phyloP scores from a whole-genome alignment of 2,888 invertebrate genomes.

The Sceliomorpha sp. region DNA sequence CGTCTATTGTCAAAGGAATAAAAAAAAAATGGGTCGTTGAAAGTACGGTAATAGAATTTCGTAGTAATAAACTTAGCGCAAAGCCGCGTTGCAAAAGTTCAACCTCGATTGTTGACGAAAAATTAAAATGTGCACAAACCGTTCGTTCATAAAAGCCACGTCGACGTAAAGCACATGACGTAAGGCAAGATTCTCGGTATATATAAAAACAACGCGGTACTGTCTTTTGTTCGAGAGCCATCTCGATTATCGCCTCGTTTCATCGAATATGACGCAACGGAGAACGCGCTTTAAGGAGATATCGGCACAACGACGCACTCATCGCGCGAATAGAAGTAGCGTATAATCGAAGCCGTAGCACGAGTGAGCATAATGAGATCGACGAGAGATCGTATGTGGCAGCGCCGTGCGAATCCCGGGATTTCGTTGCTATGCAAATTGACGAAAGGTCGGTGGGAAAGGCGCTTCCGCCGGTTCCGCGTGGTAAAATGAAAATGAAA shows the following conservation, averaged over 20 bases:
- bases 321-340: constrained; percentile 37
- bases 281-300: constrained; percentile 14
- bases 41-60: too few relatives aligned
- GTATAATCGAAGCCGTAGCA: constrained; percentile 27
- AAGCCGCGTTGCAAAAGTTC: too few relatives aligned
- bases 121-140: too few relatives aligned
- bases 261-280: constrained; percentile 33
- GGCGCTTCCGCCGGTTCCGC: constrained; percentile 45
- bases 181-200: too few relatives aligned
- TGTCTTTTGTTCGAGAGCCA: constrained; percentile 27
- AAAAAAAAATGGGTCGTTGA: too few relatives aligned
- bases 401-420: constrained; percentile 36
- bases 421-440: constrained; percentile 67
- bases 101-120: too few relatives aligned
- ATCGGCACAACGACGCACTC: constrained; percentile 28
- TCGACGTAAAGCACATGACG: too few relatives aligned
- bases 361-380: constrained; percentile 34
- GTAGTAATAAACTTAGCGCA: too few relatives aligned
- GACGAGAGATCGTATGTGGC: constrained; percentile 24
- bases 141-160: too few relatives aligned
- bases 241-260: constrained; percentile 34
- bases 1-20: background rate
- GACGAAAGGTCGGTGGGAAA: constrained; percentile 63
- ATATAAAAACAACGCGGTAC: too few relatives aligned
- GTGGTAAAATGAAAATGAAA: constrained; percentile 40